A percentile compares a stretch with the other conserved stretches of the same genome.
Conservation (phyloP, 2,888 invertebrate genomes). For the Patella caerulea region DNA sequence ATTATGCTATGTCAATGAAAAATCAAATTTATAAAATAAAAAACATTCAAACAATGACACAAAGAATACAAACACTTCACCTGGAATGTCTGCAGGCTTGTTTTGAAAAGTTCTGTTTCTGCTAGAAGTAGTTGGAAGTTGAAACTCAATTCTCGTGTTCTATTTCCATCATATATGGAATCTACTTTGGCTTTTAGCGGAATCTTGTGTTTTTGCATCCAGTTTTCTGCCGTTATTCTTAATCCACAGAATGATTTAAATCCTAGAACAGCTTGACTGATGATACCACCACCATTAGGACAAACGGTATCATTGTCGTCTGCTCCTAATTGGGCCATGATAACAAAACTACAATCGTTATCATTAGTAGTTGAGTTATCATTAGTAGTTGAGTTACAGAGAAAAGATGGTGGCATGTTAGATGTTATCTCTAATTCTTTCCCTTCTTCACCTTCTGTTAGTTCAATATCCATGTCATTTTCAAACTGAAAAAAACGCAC, state of each 20-base stretch:
- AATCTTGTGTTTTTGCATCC: slow-evolving; percentile 33
- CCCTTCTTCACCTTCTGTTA: slow-evolving; percentile 39
- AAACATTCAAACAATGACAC: not conserved
- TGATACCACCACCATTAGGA: slow-evolving; percentile 26
- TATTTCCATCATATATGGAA: slow-evolving; percentile 40
- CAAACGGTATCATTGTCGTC: slow-evolving; percentile 29
- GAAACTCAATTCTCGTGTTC: slow-evolving; percentile 32
- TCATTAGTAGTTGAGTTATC: slow-evolving; percentile 18
- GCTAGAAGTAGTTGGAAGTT: slow-evolving; percentile 20
- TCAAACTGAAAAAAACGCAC: slow-evolving; percentile 27
- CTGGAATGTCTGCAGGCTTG: slow-evolving; percentile 26
- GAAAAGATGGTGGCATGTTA: slow-evolving; percentile 44
- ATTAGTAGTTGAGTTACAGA: slow-evolving; percentile 33
- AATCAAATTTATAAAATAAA: slow-evolving; percentile 4
- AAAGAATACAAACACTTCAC: not conserved
- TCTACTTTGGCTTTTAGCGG: slow-evolving; percentile 46
- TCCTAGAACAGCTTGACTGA: slow-evolving; percentile 39
- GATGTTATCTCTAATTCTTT: slow-evolving; percentile 25
- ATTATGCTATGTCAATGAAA: not conserved
- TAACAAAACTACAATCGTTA: slow-evolving; percentile 32
- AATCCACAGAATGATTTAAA: slow-evolving; percentile 38
- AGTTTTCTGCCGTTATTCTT: slow-evolving; percentile 38
- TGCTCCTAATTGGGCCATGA: slow-evolving; percentile 20
- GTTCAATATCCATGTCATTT: slow-evolving; percentile 22
- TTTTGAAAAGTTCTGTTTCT: not conserved